phyloP scores from a whole-genome alignment of 2,888 invertebrate species.

The Caradrina clavipalpis region DNA sequence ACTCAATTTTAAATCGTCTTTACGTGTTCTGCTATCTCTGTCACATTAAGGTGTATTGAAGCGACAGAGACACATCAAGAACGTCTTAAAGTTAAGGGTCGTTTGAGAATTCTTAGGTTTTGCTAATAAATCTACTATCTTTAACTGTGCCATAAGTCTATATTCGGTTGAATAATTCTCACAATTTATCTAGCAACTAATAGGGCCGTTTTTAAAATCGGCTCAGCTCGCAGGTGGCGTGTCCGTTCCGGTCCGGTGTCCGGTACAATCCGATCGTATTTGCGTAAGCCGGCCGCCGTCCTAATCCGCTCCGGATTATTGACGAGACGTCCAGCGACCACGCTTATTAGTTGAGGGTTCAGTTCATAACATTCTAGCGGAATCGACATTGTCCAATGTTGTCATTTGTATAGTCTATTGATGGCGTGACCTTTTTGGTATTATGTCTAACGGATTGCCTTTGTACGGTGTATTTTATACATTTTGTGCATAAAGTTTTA shows the following conservation, averaged over 20 bases:
- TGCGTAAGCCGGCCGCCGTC: conserved; percentile 83
- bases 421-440: neutral
- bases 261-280: conserved; percentile 80
- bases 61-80: no score
- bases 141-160: neutral
- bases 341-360: conserved; percentile 67
- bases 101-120: no score
- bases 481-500: no score
- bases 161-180: conserved; percentile 11
- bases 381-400: neutral
- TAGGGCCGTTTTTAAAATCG: conserved; percentile 59
- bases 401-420: no score
- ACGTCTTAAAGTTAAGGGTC: no score
- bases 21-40: no score
- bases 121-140: neutral
- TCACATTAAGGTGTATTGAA: no score
- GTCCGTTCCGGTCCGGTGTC: conserved; percentile 60
- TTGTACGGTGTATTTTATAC: no score
- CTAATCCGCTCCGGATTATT: conserved; percentile 82
- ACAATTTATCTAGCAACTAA: conserved; percentile 40
- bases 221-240: conserved; percentile 56
- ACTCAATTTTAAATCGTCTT: no score
- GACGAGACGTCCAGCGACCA: conserved; percentile 75
- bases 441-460: no score
- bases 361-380: conserved; percentile 20